Base-by-base conservation (phyloP, 2,888 invertebrate genomes). In the Platerodrilus igneus region DNA sequence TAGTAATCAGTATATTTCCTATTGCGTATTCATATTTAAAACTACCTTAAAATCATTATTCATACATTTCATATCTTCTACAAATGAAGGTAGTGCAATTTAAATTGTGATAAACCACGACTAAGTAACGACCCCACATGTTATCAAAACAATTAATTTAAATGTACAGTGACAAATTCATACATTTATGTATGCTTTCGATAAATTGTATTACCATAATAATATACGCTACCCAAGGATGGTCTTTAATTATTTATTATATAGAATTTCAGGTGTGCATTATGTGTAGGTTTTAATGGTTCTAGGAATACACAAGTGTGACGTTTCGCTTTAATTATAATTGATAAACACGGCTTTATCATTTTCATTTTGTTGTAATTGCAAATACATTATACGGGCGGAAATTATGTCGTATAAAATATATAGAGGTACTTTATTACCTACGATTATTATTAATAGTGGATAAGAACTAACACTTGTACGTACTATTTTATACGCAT, bases 91-190 rank as follows among this genome's bases (percentile, higher is more conserved):
- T n/a, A n/a, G n/a, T n/a, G n/a, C n/a, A n/a, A n/a, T n/a, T n/a
- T n/a, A n/a, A n/a, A n/a, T n/a, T n/a, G n/a, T n/a, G n/a, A n/a
- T n/a, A n/a, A n/a, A n/a, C n/a, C n/a, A n/a, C n/a, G n/a, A n/a
- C n/a, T n/a, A n/a, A n/a, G n/a, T n/a, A n/a, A n/a, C n/a, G n/a
- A n/a, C n/a, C n/a, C n/a, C n/a, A n/a, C n/a, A n/a, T n/a, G n/a
- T n/a, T n/a, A n/a, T n/a, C n/a, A n/a, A n/a, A n/a, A n/a, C n/a
- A n/a, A n/a, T n/a, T n/a, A n/a, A n/a, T n/a, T n/a, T n/a, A n/a
- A n/a, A n/a, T n/a, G n/a, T n/a, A n/a, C n/a, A n/a, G 18, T 43
- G 38, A 38, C 43, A 20, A 43, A 43, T 38, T 43, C 43, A 43
- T 43, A 38, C 37, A 43, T 43, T 43, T 43, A 43, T 43, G 43